Percentiles rank a stretch among this genome's conserved stretches.
Conservation (phyloP, 2,797 vertebrate species). For the Sparus aurata region DNA sequence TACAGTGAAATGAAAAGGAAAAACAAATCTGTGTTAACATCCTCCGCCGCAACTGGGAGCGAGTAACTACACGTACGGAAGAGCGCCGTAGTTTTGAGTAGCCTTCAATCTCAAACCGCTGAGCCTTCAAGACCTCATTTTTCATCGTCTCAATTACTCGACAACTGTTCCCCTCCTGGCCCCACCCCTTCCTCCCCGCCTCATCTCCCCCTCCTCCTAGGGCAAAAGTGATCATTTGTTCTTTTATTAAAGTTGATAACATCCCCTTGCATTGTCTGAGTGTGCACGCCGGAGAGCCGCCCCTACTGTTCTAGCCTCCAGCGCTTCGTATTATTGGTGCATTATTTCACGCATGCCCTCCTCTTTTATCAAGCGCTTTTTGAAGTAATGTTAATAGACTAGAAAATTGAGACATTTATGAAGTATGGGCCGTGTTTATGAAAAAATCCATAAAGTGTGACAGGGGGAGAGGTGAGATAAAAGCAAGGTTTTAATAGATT, state of each 20-base stretch:
- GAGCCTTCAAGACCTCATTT: slow-evolving; percentile 86
- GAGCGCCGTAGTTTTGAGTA: slow-evolving; percentile 49
- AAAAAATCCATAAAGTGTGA: slow-evolving; percentile 99
- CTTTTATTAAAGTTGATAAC: slow-evolving; percentile 95
- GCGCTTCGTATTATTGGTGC: slow-evolving; percentile 95
- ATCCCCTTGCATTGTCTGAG: slow-evolving; percentile 92
- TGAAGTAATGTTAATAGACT: slow-evolving; percentile 99
- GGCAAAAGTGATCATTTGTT: slow-evolving; percentile 93
- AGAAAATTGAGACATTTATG: slow-evolving; percentile 99
- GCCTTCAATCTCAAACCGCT: slow-evolving; percentile 72
- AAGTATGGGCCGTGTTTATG: slow-evolving; percentile 99
- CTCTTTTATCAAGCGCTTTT: slow-evolving; percentile 98
- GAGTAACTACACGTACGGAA: slow-evolving; percentile 58
- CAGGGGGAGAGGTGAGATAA: slow-evolving; percentile 95
- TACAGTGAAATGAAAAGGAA: slow-evolving; percentile 57
- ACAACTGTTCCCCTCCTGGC: slow-evolving; percentile 66
- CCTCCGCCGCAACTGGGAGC: slow-evolving; percentile 52
- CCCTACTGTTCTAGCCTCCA: slow-evolving; percentile 95
- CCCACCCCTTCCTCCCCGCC: slow-evolving; percentile 63
- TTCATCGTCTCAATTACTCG: slow-evolving; percentile 92
- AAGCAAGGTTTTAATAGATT: slow-evolving; percentile 97
- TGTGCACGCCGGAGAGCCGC: slow-evolving; percentile 87
- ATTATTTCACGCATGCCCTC: slow-evolving; percentile 97
- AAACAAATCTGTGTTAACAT: slow-evolving; percentile 73
- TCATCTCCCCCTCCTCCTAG: slow-evolving; percentile 62